These are phyloP conservation scores for Nothura maculosa DNA, from an alignment of 2,797 vertebrate species.

Conservation along the genomic window DNA sequence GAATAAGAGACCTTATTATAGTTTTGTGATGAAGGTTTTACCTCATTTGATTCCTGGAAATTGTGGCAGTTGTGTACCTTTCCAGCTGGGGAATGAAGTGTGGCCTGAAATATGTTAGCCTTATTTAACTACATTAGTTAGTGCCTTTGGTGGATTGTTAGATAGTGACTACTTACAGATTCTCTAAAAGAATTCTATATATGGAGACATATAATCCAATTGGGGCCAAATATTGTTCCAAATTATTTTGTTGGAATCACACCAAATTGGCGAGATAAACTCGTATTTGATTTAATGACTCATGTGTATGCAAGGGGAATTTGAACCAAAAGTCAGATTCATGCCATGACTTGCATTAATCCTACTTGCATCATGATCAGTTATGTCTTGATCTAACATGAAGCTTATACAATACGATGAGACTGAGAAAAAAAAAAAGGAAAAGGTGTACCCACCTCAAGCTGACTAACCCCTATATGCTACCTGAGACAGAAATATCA, in stretches of 20 bases:
- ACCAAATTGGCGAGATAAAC: neutral
- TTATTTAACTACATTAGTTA: neutral
- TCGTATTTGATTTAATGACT: neutral
- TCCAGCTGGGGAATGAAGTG: accelerated
- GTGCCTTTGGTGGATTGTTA: neutral
- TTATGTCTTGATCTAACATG: neutral
- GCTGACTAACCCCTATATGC: neutral
- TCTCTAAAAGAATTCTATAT: no score
- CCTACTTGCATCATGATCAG: neutral
- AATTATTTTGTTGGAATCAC: neutral
- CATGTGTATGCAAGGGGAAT: neutral
- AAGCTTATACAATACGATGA: neutral
- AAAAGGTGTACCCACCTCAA: neutral
- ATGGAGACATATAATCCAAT: neutral
- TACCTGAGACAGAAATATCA: neutral
- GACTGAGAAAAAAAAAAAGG: neutral
- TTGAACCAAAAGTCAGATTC: neutral
- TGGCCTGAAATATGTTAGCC: neutral
- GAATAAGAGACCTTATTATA: neutral
- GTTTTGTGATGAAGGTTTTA: neutral
- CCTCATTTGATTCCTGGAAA: neutral
- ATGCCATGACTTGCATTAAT: neutral
- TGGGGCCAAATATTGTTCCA: neutral
- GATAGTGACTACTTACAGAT: neutral
- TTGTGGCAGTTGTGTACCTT: neutral